Evolutionary conservation across 2,888 invertebrate genomes (phyloP).

Genomic region (Pristionchus fissidentatus): DNA sequence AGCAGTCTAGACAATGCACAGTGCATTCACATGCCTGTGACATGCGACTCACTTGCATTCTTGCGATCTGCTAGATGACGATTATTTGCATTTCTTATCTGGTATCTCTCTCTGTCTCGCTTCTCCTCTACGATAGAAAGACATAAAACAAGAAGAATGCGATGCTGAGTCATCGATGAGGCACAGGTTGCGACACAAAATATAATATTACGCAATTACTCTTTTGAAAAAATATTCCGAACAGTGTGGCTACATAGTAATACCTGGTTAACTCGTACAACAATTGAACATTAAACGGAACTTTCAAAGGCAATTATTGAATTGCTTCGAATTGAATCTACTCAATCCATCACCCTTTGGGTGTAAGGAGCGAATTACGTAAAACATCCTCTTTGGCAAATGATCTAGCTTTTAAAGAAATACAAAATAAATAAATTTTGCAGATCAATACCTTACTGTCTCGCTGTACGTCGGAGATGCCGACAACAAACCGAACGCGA

Average conservation of each 20-base stretch:
- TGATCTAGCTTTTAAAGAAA: no score
- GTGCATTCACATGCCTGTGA: background rate
- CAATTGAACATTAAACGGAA: no score
- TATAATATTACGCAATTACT: background rate
- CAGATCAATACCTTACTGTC: slow-evolving; percentile 19
- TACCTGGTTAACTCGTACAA: no score
- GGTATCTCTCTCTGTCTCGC: background rate
- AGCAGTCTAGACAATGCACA: background rate
- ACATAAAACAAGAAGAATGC: slow-evolving; percentile 34
- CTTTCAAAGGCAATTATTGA: background rate
- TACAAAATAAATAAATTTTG: background rate
- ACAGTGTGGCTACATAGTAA: background rate
- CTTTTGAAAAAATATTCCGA: background rate
- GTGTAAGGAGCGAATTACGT: no score
- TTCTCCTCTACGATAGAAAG: no score
- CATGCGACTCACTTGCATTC: background rate
- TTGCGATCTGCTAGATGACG: background rate
- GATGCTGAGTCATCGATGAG: background rate
- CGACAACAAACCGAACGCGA: background rate
- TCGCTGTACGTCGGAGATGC: background rate
- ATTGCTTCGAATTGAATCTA: background rate
- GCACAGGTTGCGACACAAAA: background rate
- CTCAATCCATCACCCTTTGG: no score
- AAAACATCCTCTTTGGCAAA: no score
- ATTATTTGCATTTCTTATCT: slow-evolving; percentile 15